Evolutionary conservation across 1,140 invertebrate species (phyloP).

Genomic region (Trichonephila clavata): DNA sequence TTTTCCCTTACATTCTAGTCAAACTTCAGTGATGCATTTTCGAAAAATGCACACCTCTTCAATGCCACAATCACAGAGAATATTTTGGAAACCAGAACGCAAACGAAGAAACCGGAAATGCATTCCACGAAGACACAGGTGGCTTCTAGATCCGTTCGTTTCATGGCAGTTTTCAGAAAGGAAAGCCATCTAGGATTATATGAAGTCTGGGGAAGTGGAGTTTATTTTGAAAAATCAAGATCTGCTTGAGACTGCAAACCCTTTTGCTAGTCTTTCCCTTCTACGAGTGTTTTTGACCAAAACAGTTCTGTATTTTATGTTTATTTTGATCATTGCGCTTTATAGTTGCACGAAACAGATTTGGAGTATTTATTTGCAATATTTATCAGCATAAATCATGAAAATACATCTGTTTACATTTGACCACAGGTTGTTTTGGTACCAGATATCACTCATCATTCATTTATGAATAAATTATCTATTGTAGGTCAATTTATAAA

Average conservation of each 20-base stretch:
- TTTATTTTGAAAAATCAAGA: constrained; percentile 13
- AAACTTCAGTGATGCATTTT: neutral
- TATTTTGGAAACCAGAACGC: neutral
- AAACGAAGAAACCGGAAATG: constrained; percentile 50
- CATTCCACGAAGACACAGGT: constrained; percentile 34
- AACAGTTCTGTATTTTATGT: neutral
- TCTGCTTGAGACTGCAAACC: neutral
- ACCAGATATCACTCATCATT: too few species aligned
- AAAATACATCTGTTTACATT: too few species aligned
- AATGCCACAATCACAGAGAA: neutral
- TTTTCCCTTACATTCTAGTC: neutral
- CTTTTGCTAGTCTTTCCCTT: neutral
- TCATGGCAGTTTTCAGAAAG: neutral
- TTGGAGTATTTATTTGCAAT: neutral
- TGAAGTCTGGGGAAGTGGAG: neutral
- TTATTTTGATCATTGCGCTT: neutral
- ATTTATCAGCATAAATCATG: neutral
- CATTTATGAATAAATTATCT: too few species aligned
- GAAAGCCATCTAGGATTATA: neutral
- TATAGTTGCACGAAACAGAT: neutral
- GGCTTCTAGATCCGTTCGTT: neutral
- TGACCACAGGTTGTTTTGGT: too few species aligned
- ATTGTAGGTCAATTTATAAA: too few species aligned
- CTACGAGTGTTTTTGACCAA: neutral
- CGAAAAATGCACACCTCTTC: neutral